Evolutionary conservation across 2,888 invertebrate species (phyloP), one percentile per base, ranked within the genome.

Genomic region (Vannuccia rotundouncinata): DNA sequence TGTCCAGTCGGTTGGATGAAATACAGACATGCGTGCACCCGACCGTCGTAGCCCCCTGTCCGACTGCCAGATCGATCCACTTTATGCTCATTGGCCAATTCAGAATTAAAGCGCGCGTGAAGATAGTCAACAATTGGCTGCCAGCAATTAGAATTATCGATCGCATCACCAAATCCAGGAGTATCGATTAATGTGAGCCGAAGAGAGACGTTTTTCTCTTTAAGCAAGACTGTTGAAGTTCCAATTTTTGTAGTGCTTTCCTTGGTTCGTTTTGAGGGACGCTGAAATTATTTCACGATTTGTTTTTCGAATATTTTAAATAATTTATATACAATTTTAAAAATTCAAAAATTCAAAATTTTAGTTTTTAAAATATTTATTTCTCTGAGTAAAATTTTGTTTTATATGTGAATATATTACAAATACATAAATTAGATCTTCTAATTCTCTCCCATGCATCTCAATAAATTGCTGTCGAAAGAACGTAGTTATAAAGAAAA

Each of bases 141-240:
- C 98, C 99, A 99, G 89, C 97, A 99, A 90, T 98, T 95, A 89
- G 95, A 95, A 88, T 99, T 99, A 89, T 99, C 96, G 29, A 99
- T 96, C 27, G 96, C 95, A 89, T 99, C 98, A 0, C 99, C 99
- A 87, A 99, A 99, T 31, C 99, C 99, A 0, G 99, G 98, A 17
- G 99, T 99, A 88, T 99, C 99, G 74, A 99, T 97, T 82, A 99
- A 93, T 0, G 97, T 98, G 82, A 99, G 90, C 66, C 94, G 92
- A 59, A 99, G 91, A 89, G 97, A 95, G 59, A 99, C 99, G 77
- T 97, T 96, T 86, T 96, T 97, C 89, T 99, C 99, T 88, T 95
- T 95, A 83, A 99, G 90, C 84, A 95, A 89, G 76, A 96, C 94
- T 87, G 95, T 93, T 85, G 94, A 95, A 79, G 95, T 95, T 89